Percentiles rank a stretch among this genome's conserved stretches.
phyloP scores from a whole-genome alignment of 2,113 vertebrate genomes.

The Psilopogon haemacephalus region DNA sequence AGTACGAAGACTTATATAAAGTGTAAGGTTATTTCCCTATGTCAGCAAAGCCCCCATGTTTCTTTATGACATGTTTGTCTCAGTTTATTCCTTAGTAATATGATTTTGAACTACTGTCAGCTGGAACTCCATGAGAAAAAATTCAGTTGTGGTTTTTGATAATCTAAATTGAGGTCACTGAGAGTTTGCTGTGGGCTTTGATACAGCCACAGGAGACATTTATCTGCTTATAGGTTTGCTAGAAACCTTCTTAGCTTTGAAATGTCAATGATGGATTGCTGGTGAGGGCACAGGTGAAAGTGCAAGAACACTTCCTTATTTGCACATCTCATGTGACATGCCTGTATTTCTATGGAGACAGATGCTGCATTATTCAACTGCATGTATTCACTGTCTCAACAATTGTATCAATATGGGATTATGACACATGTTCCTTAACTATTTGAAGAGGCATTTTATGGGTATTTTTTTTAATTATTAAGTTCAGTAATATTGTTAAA shows the following conservation, averaged over 20 bases:
- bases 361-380: not conserved
- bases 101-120: not conserved
- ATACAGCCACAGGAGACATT: not conserved
- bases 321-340: not conserved
- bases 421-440: not conserved
- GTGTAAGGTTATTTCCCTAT: not conserved
- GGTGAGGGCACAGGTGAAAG: not conserved
- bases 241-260: not conserved
- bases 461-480: not conserved
- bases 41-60: not conserved
- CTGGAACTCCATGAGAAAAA: not conserved
- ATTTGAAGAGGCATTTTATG: not conserved
- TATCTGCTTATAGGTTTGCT: not conserved
- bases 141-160: not conserved
- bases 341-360: not conserved
- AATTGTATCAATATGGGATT: not conserved
- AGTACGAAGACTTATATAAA: not conserved
- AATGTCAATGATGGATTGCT: not conserved
- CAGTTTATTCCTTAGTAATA: not conserved
- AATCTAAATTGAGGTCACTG: not conserved
- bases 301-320: conserved; percentile 11
- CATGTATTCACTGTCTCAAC: not conserved
- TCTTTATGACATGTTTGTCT: not conserved
- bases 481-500: not conserved
- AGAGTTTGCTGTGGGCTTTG: not conserved